Base-by-base conservation (phyloP, 2,113 vertebrate species). In the Myotis davidii region DNA sequence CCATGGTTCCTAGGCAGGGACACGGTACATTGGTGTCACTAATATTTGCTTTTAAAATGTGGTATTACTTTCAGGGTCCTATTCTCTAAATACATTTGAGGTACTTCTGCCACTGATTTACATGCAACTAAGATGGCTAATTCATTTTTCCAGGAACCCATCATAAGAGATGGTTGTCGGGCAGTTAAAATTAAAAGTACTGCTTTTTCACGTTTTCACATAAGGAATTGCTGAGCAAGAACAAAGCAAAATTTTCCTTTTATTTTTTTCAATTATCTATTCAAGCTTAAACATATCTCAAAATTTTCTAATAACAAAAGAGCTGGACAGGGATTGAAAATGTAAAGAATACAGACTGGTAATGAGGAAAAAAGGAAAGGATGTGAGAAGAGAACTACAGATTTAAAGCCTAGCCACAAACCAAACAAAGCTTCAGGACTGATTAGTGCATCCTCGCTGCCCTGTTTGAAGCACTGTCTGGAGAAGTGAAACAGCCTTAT, bases 181-280 rank as follows among this genome's bases (percentile, higher is more conserved):
- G 20, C 6, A 81, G 23, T 88, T 76, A 76, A 73, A 94, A 93
- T 56, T 85, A 85, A 91, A 87, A 76, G 50, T 52, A 79, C 76
- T 73, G 59, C 59, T 61, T 4, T 56, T 69, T 85, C 29, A 69
- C 20, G 74, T 16, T 92, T 94, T 91, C 27, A 84, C 37, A 42
- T 34, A 39, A 95, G 16, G 3, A 91, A 90, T 0, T 79, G 4
- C 3, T 50, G 67, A 79, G 50, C 37, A 37, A 67, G 13, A 86
- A 94, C 78, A 12, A 81, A 59, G 4, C 23, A 21, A 54, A 88
- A 34, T 21, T 82, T 42, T 39, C 7, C 6, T 65, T 23, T 18
- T n/a, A n/a, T n/a, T 54, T 29, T 20, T 5, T 8, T 9, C 3
- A 6, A 45, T 9, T 14, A 39, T 83, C 16, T 65, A 81, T 29